Evolutionary conservation across 2,113 vertebrate genomes (phyloP).

Genomic region (Elephantulus edwardii): DNA sequence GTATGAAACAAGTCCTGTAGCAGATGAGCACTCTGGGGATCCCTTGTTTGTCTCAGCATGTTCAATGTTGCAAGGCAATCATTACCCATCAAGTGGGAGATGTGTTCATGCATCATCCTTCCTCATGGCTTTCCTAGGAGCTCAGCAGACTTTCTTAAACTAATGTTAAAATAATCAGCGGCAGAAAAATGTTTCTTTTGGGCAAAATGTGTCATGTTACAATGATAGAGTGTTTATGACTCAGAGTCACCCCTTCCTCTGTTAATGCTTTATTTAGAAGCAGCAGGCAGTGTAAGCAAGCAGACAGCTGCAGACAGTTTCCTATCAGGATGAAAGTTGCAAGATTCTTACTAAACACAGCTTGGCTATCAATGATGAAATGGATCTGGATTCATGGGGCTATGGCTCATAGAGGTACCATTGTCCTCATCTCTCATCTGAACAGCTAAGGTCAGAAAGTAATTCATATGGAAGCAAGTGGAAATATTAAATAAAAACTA

Average conservation of each 20-base stretch:
- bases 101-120: conserved; percentile 75
- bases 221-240: conserved; percentile 83
- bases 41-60: conserved; percentile 84
- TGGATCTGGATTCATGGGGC: conserved; percentile 80
- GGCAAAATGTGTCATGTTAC: conserved; percentile 80
- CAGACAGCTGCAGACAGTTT: conserved; percentile 82
- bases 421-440: conserved; percentile 72
- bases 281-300: conserved; percentile 78
- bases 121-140: conserved; percentile 78
- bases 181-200: conserved; percentile 83
- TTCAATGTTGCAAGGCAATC: conserved; percentile 82
- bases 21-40: conserved; percentile 85
- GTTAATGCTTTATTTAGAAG: conserved; percentile 83
- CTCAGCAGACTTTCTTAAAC: conserved; percentile 82
- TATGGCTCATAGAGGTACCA: conserved; percentile 78
- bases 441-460: conserved; percentile 82
- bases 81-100: conserved; percentile 77
- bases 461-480: conserved; percentile 83
- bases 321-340: conserved; percentile 81
- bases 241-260: conserved; percentile 78
- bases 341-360: conserved; percentile 79
- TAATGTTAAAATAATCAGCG: conserved; percentile 85
- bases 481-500: conserved; percentile 80
- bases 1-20: conserved; percentile 84
- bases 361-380: conserved; percentile 82